Conservation (phyloP, 1,140 invertebrate genomes). For the Gyrodactylus salaris region DNA sequence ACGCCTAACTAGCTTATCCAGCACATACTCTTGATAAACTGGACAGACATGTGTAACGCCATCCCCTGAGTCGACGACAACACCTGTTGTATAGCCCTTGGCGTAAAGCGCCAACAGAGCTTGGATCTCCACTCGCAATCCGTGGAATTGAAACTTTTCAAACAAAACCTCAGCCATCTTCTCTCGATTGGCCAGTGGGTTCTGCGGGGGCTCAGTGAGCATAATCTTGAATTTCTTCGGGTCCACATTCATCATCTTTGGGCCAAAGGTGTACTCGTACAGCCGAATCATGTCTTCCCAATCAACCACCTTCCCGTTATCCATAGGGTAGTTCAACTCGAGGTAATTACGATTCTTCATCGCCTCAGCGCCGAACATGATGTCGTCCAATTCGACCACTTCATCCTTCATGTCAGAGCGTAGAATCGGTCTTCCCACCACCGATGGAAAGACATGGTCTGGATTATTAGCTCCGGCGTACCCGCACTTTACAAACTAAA, state of each 20-base stretch:
- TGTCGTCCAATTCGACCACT: slow-evolving; percentile 93
- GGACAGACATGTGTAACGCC: slow-evolving; percentile 98
- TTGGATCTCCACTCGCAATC: slow-evolving; percentile 64
- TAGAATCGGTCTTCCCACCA: slow-evolving; percentile 88
- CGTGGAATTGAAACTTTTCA: slow-evolving; percentile 82
- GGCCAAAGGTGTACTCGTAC: slow-evolving; percentile 95
- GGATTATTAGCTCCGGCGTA: slow-evolving; percentile 97
- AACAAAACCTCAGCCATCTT: slow-evolving; percentile 99
- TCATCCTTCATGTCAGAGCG: slow-evolving; percentile 81
- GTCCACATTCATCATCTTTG: slow-evolving; percentile 76
- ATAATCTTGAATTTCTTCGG: slow-evolving; percentile 71
- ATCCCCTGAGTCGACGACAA: slow-evolving; percentile 90
- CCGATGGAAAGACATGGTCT: slow-evolving; percentile 82
- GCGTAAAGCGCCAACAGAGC: slow-evolving; percentile 89
- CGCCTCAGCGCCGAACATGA: slow-evolving; percentile 97
- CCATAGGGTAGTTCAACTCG: slow-evolving; percentile 97
- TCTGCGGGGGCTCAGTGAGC: slow-evolving; percentile 92
- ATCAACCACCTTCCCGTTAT: slow-evolving; percentile 69
- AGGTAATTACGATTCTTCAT: slow-evolving; percentile 75
- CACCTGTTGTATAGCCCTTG: slow-evolving; percentile 73
- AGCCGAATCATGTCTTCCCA: slow-evolving; percentile 99
- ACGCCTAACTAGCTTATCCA: slow-evolving; percentile 65
- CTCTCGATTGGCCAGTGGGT: slow-evolving; percentile 79
- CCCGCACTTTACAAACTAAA: slow-evolving; percentile 92
- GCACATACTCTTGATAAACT: slow-evolving; percentile 76